Evolutionary conservation across 2,113 vertebrate genomes (phyloP), one percentile per base, ranked within the genome.

Genomic region (Podiceps cristatus): DNA sequence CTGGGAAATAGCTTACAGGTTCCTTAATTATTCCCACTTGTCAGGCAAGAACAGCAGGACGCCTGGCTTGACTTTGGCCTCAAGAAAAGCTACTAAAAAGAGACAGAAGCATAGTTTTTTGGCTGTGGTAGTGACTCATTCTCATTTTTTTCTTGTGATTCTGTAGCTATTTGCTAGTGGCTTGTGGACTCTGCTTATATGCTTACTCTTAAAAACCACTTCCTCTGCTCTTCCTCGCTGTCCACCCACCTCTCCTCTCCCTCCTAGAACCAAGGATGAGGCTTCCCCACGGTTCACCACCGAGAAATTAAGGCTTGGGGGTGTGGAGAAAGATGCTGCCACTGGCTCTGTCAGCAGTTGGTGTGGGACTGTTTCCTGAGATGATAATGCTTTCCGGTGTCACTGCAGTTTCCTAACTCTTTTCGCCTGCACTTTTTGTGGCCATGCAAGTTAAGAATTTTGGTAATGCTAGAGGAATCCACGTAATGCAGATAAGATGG

Each of bases 121-220:
- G 40, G 13, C 28, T 42, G 7, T 50, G 24, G 6, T 19, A 73
- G n/a, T 47, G 44, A 44, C 11, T 86, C 10, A 3, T 42, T 62
- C 25, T 49, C 5, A 3, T 1, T 31, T 1, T 31, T 59, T 60
- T 49, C 18, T 45, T 4, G 3, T 5, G 4, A 3, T 80, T 62
- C 44, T 86, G 33, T 84, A 69, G 35, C 17, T 56, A 2, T 59
- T 82, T 88, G 23, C 16, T 73, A 40, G 19, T 56, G 22, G 10
- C 42, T 42, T 68, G 49, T 63, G 42, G 11, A 16, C 15, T 80
- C 22, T 63, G 12, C 27, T 78, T 67, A 42, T 7, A 7, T 40
- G 20, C 15, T 45, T 67, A 35, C 31, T 71, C 15, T 35, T 71
- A 35, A 79, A 94, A 82, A 40, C 0, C 5, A 8, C 18, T 75